Evolutionary conservation across 2,113 vertebrate species (phyloP).

Genomic region (Prochilodus magdalenae): DNA sequence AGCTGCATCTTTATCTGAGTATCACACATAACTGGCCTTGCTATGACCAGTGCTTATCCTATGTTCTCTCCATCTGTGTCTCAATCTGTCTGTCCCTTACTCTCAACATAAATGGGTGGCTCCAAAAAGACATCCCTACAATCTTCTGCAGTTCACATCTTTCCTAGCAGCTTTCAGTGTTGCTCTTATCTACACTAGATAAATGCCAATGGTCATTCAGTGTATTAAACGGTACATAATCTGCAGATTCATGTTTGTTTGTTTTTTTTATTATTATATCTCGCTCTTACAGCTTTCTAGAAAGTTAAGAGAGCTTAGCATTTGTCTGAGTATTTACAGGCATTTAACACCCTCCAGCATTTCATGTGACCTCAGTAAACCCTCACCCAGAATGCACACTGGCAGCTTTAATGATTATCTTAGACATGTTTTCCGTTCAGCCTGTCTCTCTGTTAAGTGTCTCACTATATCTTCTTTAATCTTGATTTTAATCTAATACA

Average conservation of each 20-base stretch:
- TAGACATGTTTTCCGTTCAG: conserved; percentile 9
- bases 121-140: neutral
- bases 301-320: neutral
- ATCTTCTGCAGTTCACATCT: neutral
- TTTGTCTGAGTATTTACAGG: neutral
- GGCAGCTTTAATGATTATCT: conserved; percentile 28
- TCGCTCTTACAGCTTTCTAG: neutral
- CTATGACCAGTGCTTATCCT: conserved; percentile 36
- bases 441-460: neutral
- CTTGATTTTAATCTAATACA: neutral
- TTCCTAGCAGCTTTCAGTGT: neutral
- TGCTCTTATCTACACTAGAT: neutral
- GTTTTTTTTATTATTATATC: too few species aligned
- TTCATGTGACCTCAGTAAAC: conserved; percentile 27
- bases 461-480: conserved; percentile 4
- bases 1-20: conserved; percentile 71
- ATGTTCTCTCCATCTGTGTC: conserved; percentile 35
- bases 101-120: neutral
- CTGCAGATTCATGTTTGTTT: neutral
- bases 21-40: conserved; percentile 60
- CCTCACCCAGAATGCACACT: conserved; percentile 6
- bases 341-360: conserved; percentile 25
- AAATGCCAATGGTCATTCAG: neutral
- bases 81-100: conserved; percentile 8
- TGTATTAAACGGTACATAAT: too few species aligned